Evolutionary conservation across 2,113 vertebrate species (phyloP).

Genomic region (Drymodes brunneopygia): DNA sequence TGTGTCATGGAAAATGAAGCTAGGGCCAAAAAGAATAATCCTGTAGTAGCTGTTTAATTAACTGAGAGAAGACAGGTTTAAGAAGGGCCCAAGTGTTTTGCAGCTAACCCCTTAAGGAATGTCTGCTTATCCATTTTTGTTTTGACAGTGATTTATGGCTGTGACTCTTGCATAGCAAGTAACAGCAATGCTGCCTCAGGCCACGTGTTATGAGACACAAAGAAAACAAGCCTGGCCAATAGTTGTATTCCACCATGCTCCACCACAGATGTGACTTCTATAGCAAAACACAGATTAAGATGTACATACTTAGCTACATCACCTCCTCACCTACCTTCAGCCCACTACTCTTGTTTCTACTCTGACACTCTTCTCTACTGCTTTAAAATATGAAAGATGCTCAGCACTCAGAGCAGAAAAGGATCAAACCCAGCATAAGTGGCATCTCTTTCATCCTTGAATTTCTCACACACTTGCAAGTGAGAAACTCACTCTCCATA

Average conservation of each 20-base stretch:
- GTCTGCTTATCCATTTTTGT: neutral
- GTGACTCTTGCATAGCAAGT: neutral
- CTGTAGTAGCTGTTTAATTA: neutral
- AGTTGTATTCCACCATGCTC: neutral
- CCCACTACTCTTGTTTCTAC: neutral
- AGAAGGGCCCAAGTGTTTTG: neutral
- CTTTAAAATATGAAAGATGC: neutral
- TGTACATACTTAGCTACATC: neutral
- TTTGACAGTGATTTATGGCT: neutral
- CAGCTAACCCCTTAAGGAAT: neutral
- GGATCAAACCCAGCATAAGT: neutral
- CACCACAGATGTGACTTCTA: neutral
- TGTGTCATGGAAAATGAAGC: neutral
- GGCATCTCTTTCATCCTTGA: neutral
- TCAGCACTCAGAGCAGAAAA: neutral
- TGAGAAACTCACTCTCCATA: neutral
- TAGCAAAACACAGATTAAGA: neutral
- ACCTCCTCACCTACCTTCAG: neutral
- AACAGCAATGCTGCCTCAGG: neutral
- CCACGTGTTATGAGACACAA: neutral
- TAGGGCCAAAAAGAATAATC: neutral
- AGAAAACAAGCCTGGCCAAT: neutral
- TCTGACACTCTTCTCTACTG: neutral
- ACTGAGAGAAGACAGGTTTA: neutral
- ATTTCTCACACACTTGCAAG: rapidly evolving